Evolutionary conservation across 2,113 vertebrate genomes (phyloP), one percentile per base, ranked within the genome.

Genomic region (Narcine bancroftii): DNA sequence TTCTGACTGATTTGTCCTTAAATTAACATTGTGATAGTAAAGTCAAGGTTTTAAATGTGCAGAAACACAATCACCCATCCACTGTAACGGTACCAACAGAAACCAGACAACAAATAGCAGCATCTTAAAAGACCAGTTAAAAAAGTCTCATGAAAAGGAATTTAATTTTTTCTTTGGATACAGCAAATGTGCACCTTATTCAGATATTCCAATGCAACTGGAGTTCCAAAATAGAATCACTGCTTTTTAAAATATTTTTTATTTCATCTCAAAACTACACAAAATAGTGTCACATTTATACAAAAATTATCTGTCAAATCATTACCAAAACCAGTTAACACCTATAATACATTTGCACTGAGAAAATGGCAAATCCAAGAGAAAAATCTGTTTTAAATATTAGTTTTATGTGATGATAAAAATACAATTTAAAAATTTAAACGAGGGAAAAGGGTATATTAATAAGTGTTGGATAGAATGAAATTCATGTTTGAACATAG

Each of bases 211-310:
- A 60, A 60, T 60, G n/a, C n/a, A n/a, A n/a, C n/a, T n/a, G 17
- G 6, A n/a, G 19, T 42, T 76, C 19, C 0, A 77, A 42, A 45
- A 0, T 6, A 36, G 45, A 77, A 77, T 21, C 45, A 50, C 26
- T 0, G 24, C 13, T 33, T 85, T 53, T 19, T 66, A 66, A n/a
- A 85, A 85, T 10, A 60, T n/a, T 85, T 85, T n/a, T 85, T 85
- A 85, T 56, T 85, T 85, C 47, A 17, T 85, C 29, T 56, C 29
- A 85, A n/a, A 83, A 53, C 81, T 19, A 85, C 81, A 56, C 81
- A 85, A 85, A 85, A 85, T 56, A 56, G 47, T 83, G 47, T 56
- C 53, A 85, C 81, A 85, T 85, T 85, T n/a, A 85, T 85, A 85
- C 81, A 85, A 85, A 85, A 56, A n/a, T 10, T 56, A 15, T 53